A percentile compares a stretch with the other conserved stretches of the same genome.
These are phyloP conservation scores for Balaenoptera acutorostrata DNA, from an alignment of 2,113 vertebrate genomes.

Conservation along the genomic window DNA sequence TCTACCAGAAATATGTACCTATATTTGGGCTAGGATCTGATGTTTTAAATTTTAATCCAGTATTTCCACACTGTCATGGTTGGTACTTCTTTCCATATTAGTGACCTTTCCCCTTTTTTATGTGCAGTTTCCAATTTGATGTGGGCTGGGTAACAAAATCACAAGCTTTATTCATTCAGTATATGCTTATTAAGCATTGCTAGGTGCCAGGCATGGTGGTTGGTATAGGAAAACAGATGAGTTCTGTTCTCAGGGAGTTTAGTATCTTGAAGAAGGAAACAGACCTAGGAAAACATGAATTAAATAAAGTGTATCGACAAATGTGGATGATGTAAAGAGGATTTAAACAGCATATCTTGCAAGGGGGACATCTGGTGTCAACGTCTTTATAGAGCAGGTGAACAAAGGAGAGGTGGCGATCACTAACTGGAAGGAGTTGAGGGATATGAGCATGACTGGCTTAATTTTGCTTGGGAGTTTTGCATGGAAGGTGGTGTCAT, in stretches of 20 bases:
- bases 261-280: background rate
- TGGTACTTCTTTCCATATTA: background rate
- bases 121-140: conserved; percentile 8
- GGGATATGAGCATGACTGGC: background rate
- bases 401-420: background rate
- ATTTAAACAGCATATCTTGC: background rate
- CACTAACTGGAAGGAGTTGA: background rate
- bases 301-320: background rate
- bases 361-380: background rate
- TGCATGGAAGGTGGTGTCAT: background rate
- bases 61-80: background rate
- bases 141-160: background rate
- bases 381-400: background rate
- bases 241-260: background rate
- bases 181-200: background rate
- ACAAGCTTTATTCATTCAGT: background rate
- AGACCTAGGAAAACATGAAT: background rate
- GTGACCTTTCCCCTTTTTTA: background rate
- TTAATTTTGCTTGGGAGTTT: background rate
- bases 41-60: background rate
- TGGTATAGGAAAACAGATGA: background rate
- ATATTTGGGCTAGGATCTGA: background rate
- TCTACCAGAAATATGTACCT: background rate
- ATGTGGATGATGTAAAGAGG: background rate
- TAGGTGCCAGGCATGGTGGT: background rate